Percentiles rank a stretch among this genome's conserved stretches.
These are phyloP conservation scores for Druceiella hillmani DNA, from an alignment of 2,888 invertebrate genomes.

Conservation along the genomic window DNA sequence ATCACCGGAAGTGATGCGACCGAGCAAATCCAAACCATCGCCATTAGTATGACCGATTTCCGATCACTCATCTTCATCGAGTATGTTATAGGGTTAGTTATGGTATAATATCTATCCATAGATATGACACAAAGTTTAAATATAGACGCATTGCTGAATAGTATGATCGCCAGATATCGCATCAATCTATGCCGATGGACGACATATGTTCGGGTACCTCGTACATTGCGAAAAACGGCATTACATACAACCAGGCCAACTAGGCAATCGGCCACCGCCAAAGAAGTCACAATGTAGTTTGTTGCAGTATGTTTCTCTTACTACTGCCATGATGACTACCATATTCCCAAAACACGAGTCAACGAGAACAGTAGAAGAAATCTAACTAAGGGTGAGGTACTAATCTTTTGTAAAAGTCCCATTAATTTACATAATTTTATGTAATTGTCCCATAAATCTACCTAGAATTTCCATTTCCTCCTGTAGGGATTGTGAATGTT, in stretches of 20 bases:
- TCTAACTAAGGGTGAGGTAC: too few species aligned
- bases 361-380: constrained; percentile 73
- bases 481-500: too few species aligned
- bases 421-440: too few species aligned
- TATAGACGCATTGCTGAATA: constrained; percentile 88
- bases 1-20: constrained; percentile 89
- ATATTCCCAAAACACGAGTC: constrained; percentile 84
- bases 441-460: too few species aligned
- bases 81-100: constrained; percentile 90
- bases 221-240: constrained; percentile 83
- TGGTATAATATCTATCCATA: constrained; percentile 89
- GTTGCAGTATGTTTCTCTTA: constrained; percentile 85
- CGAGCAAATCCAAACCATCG: constrained; percentile 84
- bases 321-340: constrained; percentile 82
- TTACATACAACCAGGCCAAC: constrained; percentile 86
- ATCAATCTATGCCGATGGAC: constrained; percentile 83
- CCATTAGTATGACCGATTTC: constrained; percentile 72
- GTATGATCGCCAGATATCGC: constrained; percentile 86
- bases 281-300: constrained; percentile 84
- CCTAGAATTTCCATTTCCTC: too few species aligned
- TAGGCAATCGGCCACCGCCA: constrained; percentile 84
- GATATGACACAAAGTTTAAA: constrained; percentile 87
- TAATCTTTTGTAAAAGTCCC: too few species aligned
- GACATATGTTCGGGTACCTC: constrained; percentile 73
- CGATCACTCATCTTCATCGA: constrained; percentile 78